Evolutionary conservation across 2,888 invertebrate genomes (phyloP).

Genomic region (Chrysolina oricalcia): DNA sequence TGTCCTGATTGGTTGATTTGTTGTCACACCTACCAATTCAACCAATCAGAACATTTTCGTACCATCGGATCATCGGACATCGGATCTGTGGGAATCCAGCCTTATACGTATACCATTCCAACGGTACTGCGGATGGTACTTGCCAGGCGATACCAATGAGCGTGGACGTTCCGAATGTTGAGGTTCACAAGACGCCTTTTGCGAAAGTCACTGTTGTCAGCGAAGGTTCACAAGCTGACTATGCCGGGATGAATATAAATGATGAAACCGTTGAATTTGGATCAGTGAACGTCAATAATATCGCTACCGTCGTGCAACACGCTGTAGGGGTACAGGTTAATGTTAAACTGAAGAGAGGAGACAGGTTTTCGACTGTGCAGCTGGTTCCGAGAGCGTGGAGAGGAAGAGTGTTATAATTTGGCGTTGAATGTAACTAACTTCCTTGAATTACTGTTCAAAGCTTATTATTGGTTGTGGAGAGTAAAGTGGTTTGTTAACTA

Average conservation of each 20-base stretch:
- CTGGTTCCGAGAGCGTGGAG: constrained; percentile 84
- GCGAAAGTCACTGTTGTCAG: constrained; percentile 83
- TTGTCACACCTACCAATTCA: no score
- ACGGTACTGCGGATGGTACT: constrained; percentile 54
- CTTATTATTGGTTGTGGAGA: not conserved
- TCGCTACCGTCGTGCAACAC: constrained; percentile 80
- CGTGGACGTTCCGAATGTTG: constrained; percentile 45
- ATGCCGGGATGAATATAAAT: constrained; percentile 80
- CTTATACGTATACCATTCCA: constrained; percentile 75
- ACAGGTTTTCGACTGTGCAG: constrained; percentile 73
- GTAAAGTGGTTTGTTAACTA: no score
- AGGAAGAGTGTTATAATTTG: constrained; percentile 79
- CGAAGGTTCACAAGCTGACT: constrained; percentile 87
- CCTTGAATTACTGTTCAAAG: not conserved
- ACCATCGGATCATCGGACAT: no score
- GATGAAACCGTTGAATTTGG: constrained; percentile 87
- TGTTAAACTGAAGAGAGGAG: constrained; percentile 75
- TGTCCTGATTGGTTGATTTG: no score
- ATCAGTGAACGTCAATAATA: constrained; percentile 81
- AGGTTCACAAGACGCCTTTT: constrained; percentile 73
- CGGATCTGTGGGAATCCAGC: no score
- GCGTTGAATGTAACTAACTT: not conserved
- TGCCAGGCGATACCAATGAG: constrained; percentile 57
- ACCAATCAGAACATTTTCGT: no score
- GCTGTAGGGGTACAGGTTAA: constrained; percentile 74